Base-by-base conservation (phyloP, 2,113 vertebrate genomes). In the Elanoides forficatus region DNA sequence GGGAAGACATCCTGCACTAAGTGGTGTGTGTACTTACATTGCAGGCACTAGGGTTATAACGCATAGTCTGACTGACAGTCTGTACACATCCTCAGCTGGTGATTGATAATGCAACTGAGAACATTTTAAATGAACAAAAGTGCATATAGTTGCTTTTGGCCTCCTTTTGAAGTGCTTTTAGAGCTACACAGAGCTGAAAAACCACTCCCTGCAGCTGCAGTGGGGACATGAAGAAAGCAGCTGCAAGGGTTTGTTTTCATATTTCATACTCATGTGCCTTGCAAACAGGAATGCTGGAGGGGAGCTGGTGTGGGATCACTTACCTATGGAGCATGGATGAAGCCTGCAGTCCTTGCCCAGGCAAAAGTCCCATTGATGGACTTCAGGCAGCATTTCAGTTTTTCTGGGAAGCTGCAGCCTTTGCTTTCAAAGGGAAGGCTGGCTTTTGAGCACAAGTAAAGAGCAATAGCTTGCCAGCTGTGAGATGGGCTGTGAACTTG, bases 111-210 rank as follows among this genome's bases (percentile, higher is more conserved):
- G 86, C 93, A 95, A 91, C 71, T n/a, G 88, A 97, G 96, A 96
- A 80, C 85, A 76, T 94, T 97, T 98, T 60, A 91, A 95, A 95
- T 95, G 88, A 97, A 87, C 94, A 78, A 84, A 97, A 97, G 93
- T 94, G 92, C 93, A 73, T 76, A 15, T 50, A 34, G 83, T 80
- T 96, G 78, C 96, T 93, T 93, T 92, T 91, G 95, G 91, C 74
- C 59, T 93, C 86, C 96, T 98, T 86, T 95, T 97, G 97, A 98
- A 98, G 97, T 97, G 95, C 96, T 98, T 98, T 97, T 98, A 98
- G 93, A 96, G 94, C 90, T 96, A 93, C 42, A 15, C 26, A 55
- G 93, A 96, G 94, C 95, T 95, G 93, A 65, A 80, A 95, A 97
- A 83, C 90, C 88, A 58, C 92, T 98, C 93, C 88, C 87, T 95